Evolutionary conservation across 2,888 invertebrate species (phyloP).

Genomic region (Melikaiella ostensackeni): DNA sequence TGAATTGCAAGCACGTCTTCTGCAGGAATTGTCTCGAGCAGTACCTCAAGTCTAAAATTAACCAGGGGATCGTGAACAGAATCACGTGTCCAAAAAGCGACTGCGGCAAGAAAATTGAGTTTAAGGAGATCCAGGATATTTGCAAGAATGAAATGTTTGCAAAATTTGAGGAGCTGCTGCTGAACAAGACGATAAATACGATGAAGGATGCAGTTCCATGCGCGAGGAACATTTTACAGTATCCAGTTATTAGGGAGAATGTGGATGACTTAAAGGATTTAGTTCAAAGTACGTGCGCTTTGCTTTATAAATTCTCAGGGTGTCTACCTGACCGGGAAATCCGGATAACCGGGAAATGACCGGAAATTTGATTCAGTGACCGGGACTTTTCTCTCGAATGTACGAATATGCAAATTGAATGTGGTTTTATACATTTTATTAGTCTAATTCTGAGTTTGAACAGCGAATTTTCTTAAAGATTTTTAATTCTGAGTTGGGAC

Average conservation of each 20-base stretch:
- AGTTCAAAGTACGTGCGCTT: no score
- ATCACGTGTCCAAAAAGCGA: conserved; percentile 57
- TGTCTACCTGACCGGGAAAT: no score
- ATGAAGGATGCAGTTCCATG: conserved; percentile 64
- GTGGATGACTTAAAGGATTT: no score
- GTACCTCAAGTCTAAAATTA: conserved; percentile 58
- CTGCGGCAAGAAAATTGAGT: conserved; percentile 52
- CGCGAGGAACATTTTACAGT: conserved; percentile 60
- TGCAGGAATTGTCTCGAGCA: conserved; percentile 59
- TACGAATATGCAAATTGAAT: no score
- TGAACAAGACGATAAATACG: conserved; percentile 51
- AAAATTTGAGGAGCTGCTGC: conserved; percentile 59
- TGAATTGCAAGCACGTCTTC: conserved; percentile 58
- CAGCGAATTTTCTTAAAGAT: no score
- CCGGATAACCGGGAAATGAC: no score
- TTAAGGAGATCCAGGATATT: conserved; percentile 43
- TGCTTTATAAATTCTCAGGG: no score
- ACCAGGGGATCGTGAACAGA: conserved; percentile 43
- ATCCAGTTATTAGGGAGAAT: conserved; percentile 54
- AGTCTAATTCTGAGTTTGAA: no score
- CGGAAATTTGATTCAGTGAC: no score
- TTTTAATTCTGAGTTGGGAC: no score
- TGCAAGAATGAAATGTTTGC: conserved; percentile 53
- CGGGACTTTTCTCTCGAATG: no score
- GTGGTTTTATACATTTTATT: no score